Conservation (phyloP, 2,797 vertebrate species). For the Sebastes cheni region DNA sequence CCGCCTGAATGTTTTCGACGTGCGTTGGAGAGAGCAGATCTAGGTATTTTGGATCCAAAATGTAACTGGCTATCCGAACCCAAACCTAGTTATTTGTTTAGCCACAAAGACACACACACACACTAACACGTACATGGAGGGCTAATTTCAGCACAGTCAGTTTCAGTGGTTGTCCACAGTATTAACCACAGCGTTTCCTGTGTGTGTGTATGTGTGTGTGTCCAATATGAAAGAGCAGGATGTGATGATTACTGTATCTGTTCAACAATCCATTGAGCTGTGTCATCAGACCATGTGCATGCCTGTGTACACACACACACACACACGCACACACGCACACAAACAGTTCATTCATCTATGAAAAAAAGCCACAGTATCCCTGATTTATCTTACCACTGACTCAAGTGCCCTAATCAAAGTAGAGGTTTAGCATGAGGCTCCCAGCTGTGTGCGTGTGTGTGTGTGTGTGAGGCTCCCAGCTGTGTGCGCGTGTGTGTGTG, state of each 20-base stretch:
- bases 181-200: conserved; percentile 43
- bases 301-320: not conserved
- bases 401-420: conserved; percentile 26
- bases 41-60: too few relatives aligned
- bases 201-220: conserved; percentile 46
- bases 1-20: not conserved
- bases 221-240: conserved; percentile 59
- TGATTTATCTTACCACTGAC: conserved; percentile 38
- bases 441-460: not conserved
- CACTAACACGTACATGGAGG: not conserved
- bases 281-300: conserved; percentile 50
- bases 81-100: not conserved
- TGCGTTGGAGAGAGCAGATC: not conserved
- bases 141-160: not conserved
- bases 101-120: not conserved
- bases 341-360: conserved; percentile 45
- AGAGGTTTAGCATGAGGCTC: conserved; percentile 16
- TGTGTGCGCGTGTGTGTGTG: not conserved
- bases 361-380: conserved; percentile 22
- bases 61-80: too few relatives aligned
- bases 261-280: conserved; percentile 34
- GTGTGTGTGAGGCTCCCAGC: not conserved
- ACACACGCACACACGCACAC: conserved; percentile 8
- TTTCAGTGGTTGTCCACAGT: conserved; percentile 22
- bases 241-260: conserved; percentile 47